Base-by-base conservation (phyloP, 2,888 invertebrate genomes). In the Heterodera filipjevi region DNA sequence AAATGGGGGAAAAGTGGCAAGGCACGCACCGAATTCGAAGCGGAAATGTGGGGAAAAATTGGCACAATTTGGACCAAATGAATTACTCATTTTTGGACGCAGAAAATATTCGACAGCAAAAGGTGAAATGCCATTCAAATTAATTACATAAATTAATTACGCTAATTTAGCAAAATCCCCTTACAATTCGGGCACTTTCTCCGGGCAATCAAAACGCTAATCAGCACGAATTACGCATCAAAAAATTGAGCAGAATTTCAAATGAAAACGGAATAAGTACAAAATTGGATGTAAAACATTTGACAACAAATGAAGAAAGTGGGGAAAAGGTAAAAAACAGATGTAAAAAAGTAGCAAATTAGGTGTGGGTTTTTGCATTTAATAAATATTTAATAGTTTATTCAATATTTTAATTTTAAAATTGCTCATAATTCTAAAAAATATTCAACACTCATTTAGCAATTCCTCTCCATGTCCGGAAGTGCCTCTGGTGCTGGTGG, bases 401-500 rank as follows among this genome's bases (percentile, higher is more conserved):
- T 27, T 12, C 0, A 71, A 30, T 46, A 14, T 16, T 12, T 30
- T 27, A 49, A 71, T n/a, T 71, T n/a, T 71, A n/a, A 30, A 8
- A 8, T n/a, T 30, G 8, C 6, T 71, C n/a, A 22, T 71, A 71
- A 46, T 12, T 39, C 16, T 22, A 68, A 35, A 68, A 68, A 16
- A 35, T 22, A 68, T 33, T 22, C 30, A 5, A 8, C 3, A 46
- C n/a, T n/a, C 22, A 71, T 72, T 73, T 49, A 73, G 64, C 44
- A 75, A 33, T 75, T 64, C 33, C 32, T 32, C 33, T 59, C 66
- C 16, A 8, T 1, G 59, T 2, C n/a, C 33, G 66, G 75, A 59
- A 68, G 75, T 33, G 75, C 66, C 35, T 73, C 73, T 8, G 66
- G 66, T 64, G 75, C 75, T 44, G 44, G 30, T 30, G 75, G 68